Evolutionary conservation across 2,888 invertebrate genomes (phyloP).

Genomic region (Odontothrips loti): DNA sequence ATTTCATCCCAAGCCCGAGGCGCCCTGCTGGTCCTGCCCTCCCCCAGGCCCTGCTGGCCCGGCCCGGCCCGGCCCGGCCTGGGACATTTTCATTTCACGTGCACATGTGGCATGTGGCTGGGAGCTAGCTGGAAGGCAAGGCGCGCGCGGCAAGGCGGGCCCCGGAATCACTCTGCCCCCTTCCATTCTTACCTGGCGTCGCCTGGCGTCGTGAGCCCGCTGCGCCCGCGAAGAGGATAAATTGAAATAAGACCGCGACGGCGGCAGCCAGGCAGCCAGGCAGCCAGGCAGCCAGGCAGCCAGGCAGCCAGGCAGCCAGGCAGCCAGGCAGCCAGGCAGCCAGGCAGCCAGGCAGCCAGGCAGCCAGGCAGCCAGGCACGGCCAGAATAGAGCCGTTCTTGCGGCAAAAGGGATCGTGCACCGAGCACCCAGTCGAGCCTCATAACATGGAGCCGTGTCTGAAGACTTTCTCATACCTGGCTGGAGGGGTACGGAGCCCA

Average conservation of each 20-base stretch:
- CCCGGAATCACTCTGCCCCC: not conserved
- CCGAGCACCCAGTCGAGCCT: no score
- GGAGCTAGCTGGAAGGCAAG: not conserved
- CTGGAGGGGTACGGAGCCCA: no score
- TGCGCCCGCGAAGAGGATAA: not conserved
- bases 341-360: no score
- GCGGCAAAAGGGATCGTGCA: no score
- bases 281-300: no score
- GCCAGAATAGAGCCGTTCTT: no score
- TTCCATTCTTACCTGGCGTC: not conserved
- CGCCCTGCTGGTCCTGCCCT: not conserved
- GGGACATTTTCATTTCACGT: conserved; percentile 17
- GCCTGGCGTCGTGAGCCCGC: not conserved
- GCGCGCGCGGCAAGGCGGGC: not conserved
- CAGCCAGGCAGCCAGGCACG: no score
- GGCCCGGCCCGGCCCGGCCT: not conserved
- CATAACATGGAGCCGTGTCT: no score
- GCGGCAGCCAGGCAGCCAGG: no score
- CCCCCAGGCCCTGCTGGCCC: not conserved
- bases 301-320: no score
- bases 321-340: no score
- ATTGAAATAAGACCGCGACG: not conserved
- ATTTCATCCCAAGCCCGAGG: not conserved
- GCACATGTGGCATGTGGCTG: not conserved
- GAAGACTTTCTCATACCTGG: no score